Percentiles rank a stretch among this genome's conserved stretches.
These are phyloP conservation scores for Halcyon senegalensis DNA, from an alignment of 2,113 vertebrate genomes.

Conservation along the genomic window DNA sequence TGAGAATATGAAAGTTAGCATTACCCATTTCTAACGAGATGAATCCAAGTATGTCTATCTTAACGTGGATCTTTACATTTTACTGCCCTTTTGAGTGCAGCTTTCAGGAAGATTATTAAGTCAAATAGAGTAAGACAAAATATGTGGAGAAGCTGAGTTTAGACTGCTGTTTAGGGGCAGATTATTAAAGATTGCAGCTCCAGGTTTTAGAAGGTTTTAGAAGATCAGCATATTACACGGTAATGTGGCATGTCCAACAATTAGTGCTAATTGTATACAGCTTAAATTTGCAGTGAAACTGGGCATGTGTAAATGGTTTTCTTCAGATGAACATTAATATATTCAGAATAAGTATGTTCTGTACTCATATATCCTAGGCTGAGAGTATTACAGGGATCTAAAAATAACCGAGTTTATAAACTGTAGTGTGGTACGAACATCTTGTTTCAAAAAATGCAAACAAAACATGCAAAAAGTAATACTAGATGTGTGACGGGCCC, in stretches of 20 bases:
- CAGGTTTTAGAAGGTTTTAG: background rate
- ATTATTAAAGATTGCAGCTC: constrained; percentile 25
- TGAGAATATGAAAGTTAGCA: background rate
- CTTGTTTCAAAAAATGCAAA: background rate
- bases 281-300: background rate
- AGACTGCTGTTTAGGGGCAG: background rate
- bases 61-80: background rate
- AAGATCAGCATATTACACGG: background rate
- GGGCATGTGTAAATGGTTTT: background rate
- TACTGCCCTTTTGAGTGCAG: background rate
- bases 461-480: background rate
- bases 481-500: background rate
- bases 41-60: background rate
- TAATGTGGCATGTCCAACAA: background rate
- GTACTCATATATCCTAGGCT: background rate
- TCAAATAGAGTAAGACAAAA: background rate
- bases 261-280: background rate
- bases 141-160: background rate
- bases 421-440: background rate
- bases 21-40: background rate
- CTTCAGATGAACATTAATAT: background rate
- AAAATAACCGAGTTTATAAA: background rate
- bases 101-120: background rate
- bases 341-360: background rate
- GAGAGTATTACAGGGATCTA: background rate